Evolutionary conservation across 2,888 invertebrate species (phyloP).

Genomic region (Thelaira solivaga): DNA sequence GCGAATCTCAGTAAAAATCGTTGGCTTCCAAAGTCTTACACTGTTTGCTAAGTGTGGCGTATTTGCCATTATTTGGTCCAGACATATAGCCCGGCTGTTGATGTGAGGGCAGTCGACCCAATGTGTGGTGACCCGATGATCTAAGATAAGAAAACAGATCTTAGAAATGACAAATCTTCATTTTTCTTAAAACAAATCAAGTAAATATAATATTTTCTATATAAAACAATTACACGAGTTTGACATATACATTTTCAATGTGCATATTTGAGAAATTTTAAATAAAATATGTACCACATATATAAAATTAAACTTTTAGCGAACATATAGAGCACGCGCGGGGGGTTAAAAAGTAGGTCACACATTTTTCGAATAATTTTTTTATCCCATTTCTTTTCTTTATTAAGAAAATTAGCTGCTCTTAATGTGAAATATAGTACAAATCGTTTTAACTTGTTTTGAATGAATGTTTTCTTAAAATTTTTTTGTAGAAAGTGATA

Average conservation of each 20-base stretch:
- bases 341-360: constrained; percentile 10
- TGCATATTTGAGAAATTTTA: constrained; percentile 31
- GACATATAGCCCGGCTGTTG: constrained; percentile 76
- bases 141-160: constrained; percentile 21
- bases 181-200: background rate
- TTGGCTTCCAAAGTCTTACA: constrained; percentile 95
- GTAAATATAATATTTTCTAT: constrained; percentile 6
- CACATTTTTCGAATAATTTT: background rate
- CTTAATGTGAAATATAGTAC: constrained; percentile 48
- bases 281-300: constrained; percentile 4
- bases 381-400: background rate
- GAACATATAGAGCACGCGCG: background rate
- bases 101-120: constrained; percentile 81
- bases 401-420: constrained; percentile 13
- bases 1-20: constrained; percentile 94
- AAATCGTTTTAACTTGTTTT: constrained; percentile 37
- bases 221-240: constrained; percentile 6
- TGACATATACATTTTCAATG: constrained; percentile 2
- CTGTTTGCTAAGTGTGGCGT: constrained; percentile 96
- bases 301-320: constrained; percentile 10
- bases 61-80: constrained; percentile 89
- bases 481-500: constrained; percentile 32
- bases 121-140: constrained; percentile 79
- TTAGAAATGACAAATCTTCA: constrained; percentile 25
- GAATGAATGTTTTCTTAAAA: constrained; percentile 22